These are phyloP conservation scores for Glaucopsyche alexis DNA, from an alignment of 2,888 invertebrate species.

Conservation along the genomic window DNA sequence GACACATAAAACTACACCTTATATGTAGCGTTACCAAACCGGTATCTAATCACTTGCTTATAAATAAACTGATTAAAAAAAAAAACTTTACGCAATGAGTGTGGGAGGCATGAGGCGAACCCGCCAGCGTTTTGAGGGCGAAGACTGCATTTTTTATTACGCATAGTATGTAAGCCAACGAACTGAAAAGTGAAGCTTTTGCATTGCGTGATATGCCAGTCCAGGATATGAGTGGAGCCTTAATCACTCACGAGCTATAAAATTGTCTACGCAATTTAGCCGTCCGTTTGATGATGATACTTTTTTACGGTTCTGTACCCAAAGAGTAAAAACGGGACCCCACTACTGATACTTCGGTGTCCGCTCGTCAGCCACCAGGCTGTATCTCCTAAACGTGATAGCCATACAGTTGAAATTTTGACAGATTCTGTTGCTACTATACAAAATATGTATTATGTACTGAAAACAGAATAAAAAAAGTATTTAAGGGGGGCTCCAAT, in stretches of 20 bases:
- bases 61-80: not conserved
- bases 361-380: too few species aligned
- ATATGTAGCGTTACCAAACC: constrained; percentile 14
- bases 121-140: not conserved
- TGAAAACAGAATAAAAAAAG: too few species aligned
- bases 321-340: too few species aligned
- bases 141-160: too few species aligned
- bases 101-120: not conserved
- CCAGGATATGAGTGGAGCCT: not conserved
- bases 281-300: not conserved
- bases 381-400: too few species aligned
- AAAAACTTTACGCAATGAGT: constrained; percentile 18
- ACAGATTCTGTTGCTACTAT: too few species aligned
- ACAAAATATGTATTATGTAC: too few species aligned
- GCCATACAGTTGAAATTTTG: too few species aligned
- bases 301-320: not conserved
- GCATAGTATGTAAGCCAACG: not conserved
- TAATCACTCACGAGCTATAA: not conserved
- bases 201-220: constrained; percentile 15
- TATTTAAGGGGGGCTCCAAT: too few species aligned
- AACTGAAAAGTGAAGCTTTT: constrained; percentile 15
- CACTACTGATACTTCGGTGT: too few species aligned
- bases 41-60: constrained; percentile 13
- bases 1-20: constrained; percentile 11
- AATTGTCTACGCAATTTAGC: not conserved